phyloP scores from a whole-genome alignment of 2,113 vertebrate genomes.

The Tapirus terrestris region DNA sequence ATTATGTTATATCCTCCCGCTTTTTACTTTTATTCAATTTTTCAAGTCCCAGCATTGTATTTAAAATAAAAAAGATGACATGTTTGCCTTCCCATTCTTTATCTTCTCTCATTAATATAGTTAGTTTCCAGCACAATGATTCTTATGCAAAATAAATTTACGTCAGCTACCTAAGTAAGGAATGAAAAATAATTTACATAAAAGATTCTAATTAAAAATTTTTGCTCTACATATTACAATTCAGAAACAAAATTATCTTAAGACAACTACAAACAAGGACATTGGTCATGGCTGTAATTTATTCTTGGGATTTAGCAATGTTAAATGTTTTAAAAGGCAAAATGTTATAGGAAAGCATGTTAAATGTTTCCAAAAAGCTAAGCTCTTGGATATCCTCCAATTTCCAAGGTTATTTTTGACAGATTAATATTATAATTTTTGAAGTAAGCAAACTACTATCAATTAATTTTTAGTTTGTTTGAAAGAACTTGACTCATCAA shows the following conservation, averaged over 20 bases:
- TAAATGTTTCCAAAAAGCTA: background rate
- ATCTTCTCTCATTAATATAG: background rate
- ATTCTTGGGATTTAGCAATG: background rate
- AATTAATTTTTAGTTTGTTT: background rate
- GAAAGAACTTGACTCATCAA: background rate
- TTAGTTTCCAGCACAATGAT: background rate
- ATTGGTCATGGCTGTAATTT: background rate
- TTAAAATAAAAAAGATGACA: background rate
- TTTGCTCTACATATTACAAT: background rate
- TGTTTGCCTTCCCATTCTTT: background rate
- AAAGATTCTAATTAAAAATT: background rate
- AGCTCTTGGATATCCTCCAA: background rate
- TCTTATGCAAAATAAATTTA: background rate
- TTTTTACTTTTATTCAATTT: background rate
- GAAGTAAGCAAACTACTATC: background rate
- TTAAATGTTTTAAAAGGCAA: background rate
- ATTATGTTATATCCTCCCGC: background rate
- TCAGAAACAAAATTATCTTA: background rate
- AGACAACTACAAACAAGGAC: background rate
- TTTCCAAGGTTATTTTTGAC: background rate
- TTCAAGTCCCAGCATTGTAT: background rate
- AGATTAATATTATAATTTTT: background rate
- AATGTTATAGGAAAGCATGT: background rate
- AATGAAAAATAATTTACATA: background rate
- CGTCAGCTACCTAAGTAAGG: background rate